Evolutionary conservation across 2,797 vertebrate species (phyloP), one percentile per base, ranked within the genome.

Genomic region (Anguilla anguilla): DNA sequence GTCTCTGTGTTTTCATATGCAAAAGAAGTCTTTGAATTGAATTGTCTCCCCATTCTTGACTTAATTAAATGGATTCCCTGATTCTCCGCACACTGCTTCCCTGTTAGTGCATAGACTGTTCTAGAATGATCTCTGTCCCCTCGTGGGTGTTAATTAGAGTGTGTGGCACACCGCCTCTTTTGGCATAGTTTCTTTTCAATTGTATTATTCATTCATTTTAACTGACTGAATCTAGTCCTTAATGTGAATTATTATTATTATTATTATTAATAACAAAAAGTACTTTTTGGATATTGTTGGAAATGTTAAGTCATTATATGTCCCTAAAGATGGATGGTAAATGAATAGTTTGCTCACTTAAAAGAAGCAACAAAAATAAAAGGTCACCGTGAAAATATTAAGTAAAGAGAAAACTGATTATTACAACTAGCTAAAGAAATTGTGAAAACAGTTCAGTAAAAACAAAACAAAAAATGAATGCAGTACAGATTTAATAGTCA

Each of bases 1-100:
- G 89, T 85, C 86, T 91, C 87, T 90, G 91, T 92, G 92, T 92
- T 90, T 88, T 84, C 87, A 69, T 87, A 89, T 88, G 91, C 90
- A 91, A 93, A 92, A 89, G 87, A 86, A 88, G 88, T 88, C 90
- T 90, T 89, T 92, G 88, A 89, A 91, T 90, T 90, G 89, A 86
- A 89, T 91, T 86, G 3, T 84, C 86, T 85, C 72, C 89, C 88
- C 79, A 88, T 88, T 88, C 91, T 88, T 85, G 86, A 91, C 90
- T 92, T 91, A 91, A 92, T 92, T 90, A 92, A 92, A 89, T 91
- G 90, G 86, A 87, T 64, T 43, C 61, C 55, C 53, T 72, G 28
- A 72, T 87, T 84, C 82, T 55, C 51, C 13, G 82, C 46, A 17
- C 61, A n/a, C 28, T 35, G n/a, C 61, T 72, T 46, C 43, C 81